Percentiles rank a stretch among this genome's conserved stretches.
Evolutionary conservation across 1,140 invertebrate genomes (phyloP).

Genomic region (Laupala kohalensis): DNA sequence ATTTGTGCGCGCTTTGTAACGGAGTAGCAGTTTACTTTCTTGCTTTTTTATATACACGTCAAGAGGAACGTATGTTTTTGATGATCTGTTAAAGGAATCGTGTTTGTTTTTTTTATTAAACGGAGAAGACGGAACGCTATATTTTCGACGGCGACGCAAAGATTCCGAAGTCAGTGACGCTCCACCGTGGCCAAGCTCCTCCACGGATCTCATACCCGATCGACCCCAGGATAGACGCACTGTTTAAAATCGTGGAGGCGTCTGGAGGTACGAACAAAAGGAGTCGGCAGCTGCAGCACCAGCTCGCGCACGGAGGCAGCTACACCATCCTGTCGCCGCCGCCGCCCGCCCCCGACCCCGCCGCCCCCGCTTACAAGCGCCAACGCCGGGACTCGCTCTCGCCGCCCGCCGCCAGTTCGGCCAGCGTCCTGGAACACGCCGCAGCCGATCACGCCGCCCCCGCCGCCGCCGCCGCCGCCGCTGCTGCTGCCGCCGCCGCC

Average conservation of each 20-base stretch:
- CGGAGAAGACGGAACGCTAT: no score
- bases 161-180: no score
- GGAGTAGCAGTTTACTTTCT: neutral
- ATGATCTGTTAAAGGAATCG: neutral
- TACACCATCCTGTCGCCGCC: neutral
- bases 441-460: slow-evolving; percentile 19
- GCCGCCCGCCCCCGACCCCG: neutral
- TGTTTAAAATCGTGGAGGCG: neutral
- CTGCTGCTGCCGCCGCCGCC: slow-evolving; percentile 4
- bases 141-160: no score
- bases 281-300: neutral
- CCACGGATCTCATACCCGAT: no score
- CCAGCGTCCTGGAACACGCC: neutral
- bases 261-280: neutral
- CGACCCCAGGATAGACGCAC: neutral
- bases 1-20: neutral
- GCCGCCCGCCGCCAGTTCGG: neutral
- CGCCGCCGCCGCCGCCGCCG: slow-evolving; percentile 6
- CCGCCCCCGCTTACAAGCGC: neutral
- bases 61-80: neutral
- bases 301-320: neutral
- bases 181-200: no score
- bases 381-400: neutral
- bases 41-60: neutral
- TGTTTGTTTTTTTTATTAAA: no score